Evolutionary conservation across 2,113 vertebrate species (phyloP).

Genomic region (Ctenodactylus gundi): DNA sequence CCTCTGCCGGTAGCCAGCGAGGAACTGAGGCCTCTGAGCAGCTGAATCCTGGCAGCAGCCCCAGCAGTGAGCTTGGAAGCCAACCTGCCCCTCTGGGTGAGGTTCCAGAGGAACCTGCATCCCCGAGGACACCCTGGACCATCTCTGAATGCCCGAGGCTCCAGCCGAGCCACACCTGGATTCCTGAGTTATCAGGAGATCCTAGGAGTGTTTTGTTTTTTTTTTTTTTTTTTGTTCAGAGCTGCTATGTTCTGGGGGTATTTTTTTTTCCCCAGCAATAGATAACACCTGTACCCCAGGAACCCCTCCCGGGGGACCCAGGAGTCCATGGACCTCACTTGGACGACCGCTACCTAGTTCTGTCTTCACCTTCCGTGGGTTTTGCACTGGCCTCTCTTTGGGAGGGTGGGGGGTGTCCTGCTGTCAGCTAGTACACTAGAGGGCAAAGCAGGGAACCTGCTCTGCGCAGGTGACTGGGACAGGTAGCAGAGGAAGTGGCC

Average conservation of each 20-base stretch:
- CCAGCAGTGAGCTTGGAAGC: accelerated
- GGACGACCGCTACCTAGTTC: background rate
- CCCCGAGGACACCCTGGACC: too few species aligned
- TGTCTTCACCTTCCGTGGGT: background rate
- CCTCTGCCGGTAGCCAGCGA: too few species aligned
- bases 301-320: background rate
- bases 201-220: background rate
- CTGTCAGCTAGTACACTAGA: background rate
- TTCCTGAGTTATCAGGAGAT: background rate
- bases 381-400: background rate
- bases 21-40: background rate
- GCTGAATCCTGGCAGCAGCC: background rate
- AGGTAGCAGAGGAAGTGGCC: background rate
- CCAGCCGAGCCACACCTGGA: background rate
- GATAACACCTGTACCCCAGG: background rate
- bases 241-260: background rate
- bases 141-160: background rate
- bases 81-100: background rate
- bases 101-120: background rate
- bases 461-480: accelerated
- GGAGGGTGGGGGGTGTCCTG: background rate
- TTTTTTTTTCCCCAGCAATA: background rate
- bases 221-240: background rate
- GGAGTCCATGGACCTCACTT: background rate
- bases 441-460: background rate